These are phyloP conservation scores for Nezara viridula DNA, from an alignment of 2,888 invertebrate genomes.

Conservation along the genomic window DNA sequence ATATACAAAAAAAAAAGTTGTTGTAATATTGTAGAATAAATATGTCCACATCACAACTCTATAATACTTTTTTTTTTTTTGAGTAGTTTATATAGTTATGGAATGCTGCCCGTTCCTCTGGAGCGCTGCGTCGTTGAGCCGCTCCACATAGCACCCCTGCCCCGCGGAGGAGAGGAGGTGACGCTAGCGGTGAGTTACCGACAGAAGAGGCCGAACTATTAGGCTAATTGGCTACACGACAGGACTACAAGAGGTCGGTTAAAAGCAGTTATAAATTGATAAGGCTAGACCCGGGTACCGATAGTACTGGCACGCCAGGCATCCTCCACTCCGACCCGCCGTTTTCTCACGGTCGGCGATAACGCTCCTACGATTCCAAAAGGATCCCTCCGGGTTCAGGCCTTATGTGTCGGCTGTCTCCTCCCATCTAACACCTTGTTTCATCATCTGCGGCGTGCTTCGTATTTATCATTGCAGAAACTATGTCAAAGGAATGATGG, in stretches of 20 bases:
- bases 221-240: slow-evolving; percentile 51
- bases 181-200: slow-evolving; percentile 53
- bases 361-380: not conserved
- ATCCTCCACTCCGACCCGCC: not conserved
- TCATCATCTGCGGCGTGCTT: not conserved
- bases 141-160: not conserved
- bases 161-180: not conserved
- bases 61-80: too few species aligned
- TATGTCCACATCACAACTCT: too few species aligned
- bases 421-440: not conserved
- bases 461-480: not conserved
- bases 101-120: too few species aligned
- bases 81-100: not conserved
- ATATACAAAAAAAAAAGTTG: too few species aligned
- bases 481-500: not conserved
- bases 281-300: slow-evolving; percentile 3
- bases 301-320: slow-evolving; percentile 43
- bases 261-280: slow-evolving; percentile 58
- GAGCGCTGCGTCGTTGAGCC: not conserved
- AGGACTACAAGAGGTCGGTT: slow-evolving; percentile 39
- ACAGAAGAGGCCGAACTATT: slow-evolving; percentile 38
- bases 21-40: too few species aligned
- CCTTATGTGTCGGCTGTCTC: not conserved
- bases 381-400: not conserved
- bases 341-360: slow-evolving; percentile 43